phyloP scores from a whole-genome alignment of 2,113 vertebrate species.

The Colinus virginianus region DNA sequence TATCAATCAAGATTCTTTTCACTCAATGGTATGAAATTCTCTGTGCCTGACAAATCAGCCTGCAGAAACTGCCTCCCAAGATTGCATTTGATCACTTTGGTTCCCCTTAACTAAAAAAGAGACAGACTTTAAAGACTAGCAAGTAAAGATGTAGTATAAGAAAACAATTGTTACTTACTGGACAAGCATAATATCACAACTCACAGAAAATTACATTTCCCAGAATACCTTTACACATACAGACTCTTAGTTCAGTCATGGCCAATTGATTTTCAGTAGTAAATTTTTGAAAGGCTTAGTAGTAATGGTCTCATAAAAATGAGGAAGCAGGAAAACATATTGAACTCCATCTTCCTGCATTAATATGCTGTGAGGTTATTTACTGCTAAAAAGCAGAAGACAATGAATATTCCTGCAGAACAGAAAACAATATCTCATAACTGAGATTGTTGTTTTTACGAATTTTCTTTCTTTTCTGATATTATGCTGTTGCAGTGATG shows the following conservation, averaged over 20 bases:
- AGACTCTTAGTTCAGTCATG: not conserved
- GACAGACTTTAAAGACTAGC: not conserved
- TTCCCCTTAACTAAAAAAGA: not conserved
- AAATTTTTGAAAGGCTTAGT: not conserved
- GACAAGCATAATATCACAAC: not conserved
- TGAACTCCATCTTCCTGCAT: not conserved
- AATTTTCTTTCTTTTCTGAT: not conserved
- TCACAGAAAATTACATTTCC: not conserved
- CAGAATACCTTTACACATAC: not conserved
- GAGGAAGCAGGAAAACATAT: not conserved
- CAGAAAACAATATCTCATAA: not conserved
- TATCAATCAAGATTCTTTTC: conserved; percentile 37
- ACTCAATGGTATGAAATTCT: conserved; percentile 1
- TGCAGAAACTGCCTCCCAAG: not conserved
- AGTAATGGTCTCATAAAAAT: not conserved
- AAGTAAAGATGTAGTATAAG: not conserved
- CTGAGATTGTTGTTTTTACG: rapidly evolving
- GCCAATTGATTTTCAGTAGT: not conserved
- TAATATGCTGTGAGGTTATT: not conserved
- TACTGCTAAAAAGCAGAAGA: not conserved
- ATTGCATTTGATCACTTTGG: not conserved
- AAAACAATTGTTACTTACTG: not conserved
- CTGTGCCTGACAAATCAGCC: conserved; percentile 17
- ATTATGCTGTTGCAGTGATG: not conserved
- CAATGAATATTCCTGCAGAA: not conserved